Base-by-base conservation (phyloP, 2,113 vertebrate genomes). In the Grus americana region DNA sequence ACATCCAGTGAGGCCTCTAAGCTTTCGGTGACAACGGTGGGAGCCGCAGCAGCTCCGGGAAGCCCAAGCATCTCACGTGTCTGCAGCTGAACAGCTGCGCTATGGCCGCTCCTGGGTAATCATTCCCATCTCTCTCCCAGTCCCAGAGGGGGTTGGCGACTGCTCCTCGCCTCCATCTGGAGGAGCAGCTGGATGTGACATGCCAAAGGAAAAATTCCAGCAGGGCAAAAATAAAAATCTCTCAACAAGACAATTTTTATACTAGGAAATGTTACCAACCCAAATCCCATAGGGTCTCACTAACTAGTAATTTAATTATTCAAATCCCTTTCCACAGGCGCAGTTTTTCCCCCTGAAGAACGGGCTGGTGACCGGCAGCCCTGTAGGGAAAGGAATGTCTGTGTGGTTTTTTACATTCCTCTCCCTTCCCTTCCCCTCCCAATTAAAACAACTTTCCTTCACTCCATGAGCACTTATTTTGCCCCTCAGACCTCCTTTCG, bases 381-480 rank as follows among this genome's bases (percentile, higher is more conserved):
- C 52, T 40, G 21, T 0, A 79, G 12, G 66, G 85, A 83, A 90
- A 86, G 90, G 82, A 95, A 96, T 38, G 76, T 32, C 79, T 38
- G 14, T 76, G 91, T 4, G 34, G 61, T 49, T 95, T 96, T 40
- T 19, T 44, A 82, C 38, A 40, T 54, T 91, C 73, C 79, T 42
- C 54, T 92, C 76, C 88, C 62, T 92, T 89, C 50, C 50, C n/a
- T 74, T 75, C 26, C 38, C 55, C 42, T 94, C 85, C 74, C 78
- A 62, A 7, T 2, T 76, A 83, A 86, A 90, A 73, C 12, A 90
- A 55, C 1, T 7, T 80, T 67, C 67, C 66, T 92, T 62, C 1
- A 2, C 74, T 82, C 40, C 5, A 7, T 1, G 12, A 73, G n/a
- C 16, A 38, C 12, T 70, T 22, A 22, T 13, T 40, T 93, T 86